These are phyloP conservation scores for Rhinoraja longicauda DNA, from an alignment of 2,797 vertebrate species.

Conservation along the genomic window DNA sequence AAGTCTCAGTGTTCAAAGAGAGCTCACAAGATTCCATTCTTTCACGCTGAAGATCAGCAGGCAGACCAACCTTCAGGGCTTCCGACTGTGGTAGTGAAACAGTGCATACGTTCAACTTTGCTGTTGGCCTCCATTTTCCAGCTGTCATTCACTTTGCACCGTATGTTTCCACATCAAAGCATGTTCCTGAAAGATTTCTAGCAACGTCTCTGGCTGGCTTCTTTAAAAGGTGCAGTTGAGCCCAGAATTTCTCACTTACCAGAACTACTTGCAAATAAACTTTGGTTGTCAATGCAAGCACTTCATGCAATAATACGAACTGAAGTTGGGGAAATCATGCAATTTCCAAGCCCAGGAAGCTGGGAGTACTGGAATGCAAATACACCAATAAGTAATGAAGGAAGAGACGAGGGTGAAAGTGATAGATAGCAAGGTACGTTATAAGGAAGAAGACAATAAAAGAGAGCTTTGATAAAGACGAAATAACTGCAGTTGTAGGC, in stretches of 20 bases:
- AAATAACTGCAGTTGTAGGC: background rate
- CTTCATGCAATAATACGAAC: background rate
- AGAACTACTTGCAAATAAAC: background rate
- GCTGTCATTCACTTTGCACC: too few relatives aligned
- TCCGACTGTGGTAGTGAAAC: too few relatives aligned
- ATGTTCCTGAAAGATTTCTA: too few relatives aligned
- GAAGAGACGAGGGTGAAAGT: background rate
- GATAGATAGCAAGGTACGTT: background rate
- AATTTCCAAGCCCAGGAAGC: background rate
- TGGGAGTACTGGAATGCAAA: background rate
- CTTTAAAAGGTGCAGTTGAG: too few relatives aligned
- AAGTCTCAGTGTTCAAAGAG: too few relatives aligned
- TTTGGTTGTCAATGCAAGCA: background rate
- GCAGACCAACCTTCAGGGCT: too few relatives aligned
- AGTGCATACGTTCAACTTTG: too few relatives aligned
- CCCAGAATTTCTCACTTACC: background rate
- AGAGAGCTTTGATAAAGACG: background rate
- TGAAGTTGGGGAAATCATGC: background rate
- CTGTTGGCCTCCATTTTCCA: too few relatives aligned
- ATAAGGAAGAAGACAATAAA: background rate
- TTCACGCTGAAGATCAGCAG: too few relatives aligned
- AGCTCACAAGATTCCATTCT: too few relatives aligned
- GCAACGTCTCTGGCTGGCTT: too few relatives aligned
- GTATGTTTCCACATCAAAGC: too few relatives aligned
- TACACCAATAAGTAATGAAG: background rate